Evolutionary conservation across 2,113 vertebrate species (phyloP).

Genomic region (Hemibagrus wyckioides): DNA sequence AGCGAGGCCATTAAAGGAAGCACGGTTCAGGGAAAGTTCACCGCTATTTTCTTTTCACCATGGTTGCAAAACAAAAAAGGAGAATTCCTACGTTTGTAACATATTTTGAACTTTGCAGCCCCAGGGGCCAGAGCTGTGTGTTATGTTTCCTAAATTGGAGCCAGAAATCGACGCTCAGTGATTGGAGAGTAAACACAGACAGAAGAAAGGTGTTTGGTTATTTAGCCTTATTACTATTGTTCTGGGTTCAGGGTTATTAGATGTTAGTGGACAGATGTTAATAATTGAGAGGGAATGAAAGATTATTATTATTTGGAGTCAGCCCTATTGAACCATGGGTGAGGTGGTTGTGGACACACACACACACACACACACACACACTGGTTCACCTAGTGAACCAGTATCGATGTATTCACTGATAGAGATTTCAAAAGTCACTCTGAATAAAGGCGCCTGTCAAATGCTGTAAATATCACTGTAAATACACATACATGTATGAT

Average conservation of each 20-base stretch:
- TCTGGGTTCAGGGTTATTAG: background rate
- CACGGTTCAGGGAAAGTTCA: constrained; percentile 99
- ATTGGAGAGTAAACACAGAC: constrained; percentile 76
- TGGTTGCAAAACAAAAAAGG: constrained; percentile 84
- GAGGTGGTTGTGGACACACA: background rate
- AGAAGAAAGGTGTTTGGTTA: constrained; percentile 69
- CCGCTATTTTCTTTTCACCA: constrained; percentile 93
- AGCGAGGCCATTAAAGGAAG: constrained; percentile 92
- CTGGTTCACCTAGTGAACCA: too few relatives aligned
- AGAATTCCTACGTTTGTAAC: constrained; percentile 86
- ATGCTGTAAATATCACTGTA: too few relatives aligned
- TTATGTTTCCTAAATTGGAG: constrained; percentile 81
- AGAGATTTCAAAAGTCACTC: too few relatives aligned
- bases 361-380: too few relatives aligned
- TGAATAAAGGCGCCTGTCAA: too few relatives aligned
- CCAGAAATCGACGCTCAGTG: constrained; percentile 77
- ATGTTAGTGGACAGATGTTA: background rate
- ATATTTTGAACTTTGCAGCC: constrained; percentile 76
- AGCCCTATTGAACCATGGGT: background rate
- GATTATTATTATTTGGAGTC: background rate
- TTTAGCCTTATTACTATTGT: constrained; percentile 57
- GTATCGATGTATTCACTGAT: too few relatives aligned
- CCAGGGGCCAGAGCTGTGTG: constrained; percentile 72
- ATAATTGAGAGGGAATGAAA: background rate
- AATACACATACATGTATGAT: too few relatives aligned